Evolutionary conservation across 2,797 vertebrate species (phyloP), one percentile per base, ranked within the genome.

Genomic region (Gymnopithys bicolor): DNA sequence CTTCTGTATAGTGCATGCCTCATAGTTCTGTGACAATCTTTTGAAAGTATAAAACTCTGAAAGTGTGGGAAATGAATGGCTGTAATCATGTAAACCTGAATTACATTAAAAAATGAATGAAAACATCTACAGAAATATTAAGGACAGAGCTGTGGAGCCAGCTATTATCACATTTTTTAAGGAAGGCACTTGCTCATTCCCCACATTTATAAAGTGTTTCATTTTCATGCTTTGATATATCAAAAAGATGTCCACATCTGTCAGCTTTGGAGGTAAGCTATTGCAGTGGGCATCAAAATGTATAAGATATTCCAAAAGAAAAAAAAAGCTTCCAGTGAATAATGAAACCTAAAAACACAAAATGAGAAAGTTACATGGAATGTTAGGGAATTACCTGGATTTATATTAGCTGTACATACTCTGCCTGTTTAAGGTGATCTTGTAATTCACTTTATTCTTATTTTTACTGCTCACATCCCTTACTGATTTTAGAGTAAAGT

Each of bases 71-170:
- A 93, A 87, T 46, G 10, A 95, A 90, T 71, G 49, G 27, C 79
- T 86, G 59, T 64, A 77, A 92, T 87, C 27, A 32, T 86, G 93
- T 89, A 87, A 94, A 95, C 63, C 32, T 67, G 33, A 76, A 84
- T 89, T 92, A 80, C 49, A 51, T 89, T 49, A 11, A 73, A 95
- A 86, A 92, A 96, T 63, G 59, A 78, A 60, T 56, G 5, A 82
- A 83, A 75, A 4, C 18, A 69, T 90, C 91, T 86, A 68, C 32
- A 35, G 12, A 84, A 67, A 63, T 77, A 78, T 41, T 74, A 73
- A 81, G 68, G 68, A 25, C 30, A 55, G 32, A 94, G 74, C 23
- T 53, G 82, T 81, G 91, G 82, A 94, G 33, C 75, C 32, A 52
- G 78, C 80, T 84, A 46, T 78, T 95, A 70, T 62, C 19, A 71